A percentile compares a stretch with the other conserved stretches of the same genome.
Evolutionary conservation across 1,140 invertebrate genomes (phyloP).

Genomic region (Drosophila prosaltans): DNA sequence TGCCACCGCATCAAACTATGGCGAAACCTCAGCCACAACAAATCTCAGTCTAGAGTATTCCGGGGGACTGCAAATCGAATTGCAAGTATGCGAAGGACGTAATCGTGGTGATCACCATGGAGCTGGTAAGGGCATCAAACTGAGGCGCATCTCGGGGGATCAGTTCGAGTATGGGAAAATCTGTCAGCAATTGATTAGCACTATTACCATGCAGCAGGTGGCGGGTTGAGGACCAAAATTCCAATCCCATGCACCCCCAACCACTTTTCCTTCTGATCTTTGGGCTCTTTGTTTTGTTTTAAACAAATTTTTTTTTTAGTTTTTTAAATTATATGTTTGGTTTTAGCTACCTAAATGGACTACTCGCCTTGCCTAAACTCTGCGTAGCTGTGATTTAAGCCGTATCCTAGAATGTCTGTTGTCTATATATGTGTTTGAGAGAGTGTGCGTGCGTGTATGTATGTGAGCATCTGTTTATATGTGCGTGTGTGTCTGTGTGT

Average conservation of each 20-base stretch:
- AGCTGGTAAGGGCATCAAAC: conserved; percentile 90
- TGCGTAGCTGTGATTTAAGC: conserved; percentile 76
- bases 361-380: conserved; percentile 75
- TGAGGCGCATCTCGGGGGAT: conserved; percentile 95
- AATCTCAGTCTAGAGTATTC: conserved; percentile 90
- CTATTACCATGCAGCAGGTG: conserved; percentile 89
- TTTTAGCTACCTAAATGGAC: conserved; percentile 37
- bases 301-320: neutral
- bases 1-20: conserved; percentile 3
- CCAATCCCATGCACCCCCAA: neutral
- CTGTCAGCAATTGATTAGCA: conserved; percentile 94
- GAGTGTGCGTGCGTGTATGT: conserved; percentile 5
- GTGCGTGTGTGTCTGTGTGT: neutral
- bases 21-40: conserved; percentile 79
- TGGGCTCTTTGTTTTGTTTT: neutral
- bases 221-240: conserved; percentile 50
- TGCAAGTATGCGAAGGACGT: conserved; percentile 91
- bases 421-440: conserved; percentile 28
- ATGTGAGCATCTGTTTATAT: conserved; percentile 16
- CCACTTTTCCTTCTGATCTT: neutral
- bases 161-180: conserved; percentile 94
- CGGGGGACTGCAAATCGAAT: conserved; percentile 93
- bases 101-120: conserved; percentile 86
- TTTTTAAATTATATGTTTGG: conserved; percentile 5
- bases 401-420: conserved; percentile 28